A percentile compares a stretch with the other conserved stretches of the same genome.
These are phyloP conservation scores for Cataglyphis albicans DNA, from an alignment of 2,888 invertebrate species.

Conservation along the genomic window DNA sequence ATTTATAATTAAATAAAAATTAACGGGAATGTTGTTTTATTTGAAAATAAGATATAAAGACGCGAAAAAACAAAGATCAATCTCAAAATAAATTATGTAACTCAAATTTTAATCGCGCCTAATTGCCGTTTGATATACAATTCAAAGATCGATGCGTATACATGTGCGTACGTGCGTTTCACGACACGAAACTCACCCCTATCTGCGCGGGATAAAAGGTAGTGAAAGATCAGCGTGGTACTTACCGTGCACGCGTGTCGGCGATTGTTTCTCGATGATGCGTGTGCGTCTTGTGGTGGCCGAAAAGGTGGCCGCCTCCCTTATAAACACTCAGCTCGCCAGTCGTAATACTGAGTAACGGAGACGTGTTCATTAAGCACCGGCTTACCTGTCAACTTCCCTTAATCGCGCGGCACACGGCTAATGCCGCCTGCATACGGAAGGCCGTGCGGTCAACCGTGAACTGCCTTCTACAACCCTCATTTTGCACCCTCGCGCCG, in stretches of 20 bases:
- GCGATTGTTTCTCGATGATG: constrained; percentile 71
- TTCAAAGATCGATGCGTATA: background rate
- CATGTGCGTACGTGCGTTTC: background rate
- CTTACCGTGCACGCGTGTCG: constrained; percentile 54
- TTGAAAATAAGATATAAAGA: too few species aligned
- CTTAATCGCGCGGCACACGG: constrained; percentile 73
- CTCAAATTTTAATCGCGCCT: background rate
- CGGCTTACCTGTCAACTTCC: constrained; percentile 65
- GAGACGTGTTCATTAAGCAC: constrained; percentile 82
- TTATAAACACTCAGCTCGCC: constrained; percentile 75
- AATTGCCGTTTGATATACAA: background rate
- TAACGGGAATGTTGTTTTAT: too few species aligned
- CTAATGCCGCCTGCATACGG: constrained; percentile 70
- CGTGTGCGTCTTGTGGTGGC: constrained; percentile 74
- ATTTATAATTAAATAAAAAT: too few species aligned
- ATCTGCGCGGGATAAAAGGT: constrained; percentile 7
- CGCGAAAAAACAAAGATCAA: background rate
- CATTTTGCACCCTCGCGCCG: constrained; percentile 42
- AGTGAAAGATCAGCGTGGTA: constrained; percentile 40
- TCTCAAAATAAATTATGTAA: background rate
- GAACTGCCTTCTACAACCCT: constrained; percentile 51
- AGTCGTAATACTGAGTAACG: constrained; percentile 77
- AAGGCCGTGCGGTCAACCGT: constrained; percentile 73
- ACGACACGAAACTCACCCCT: background rate
- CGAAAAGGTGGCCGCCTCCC: constrained; percentile 67